A percentile compares a stretch with the other conserved stretches of the same genome.
phyloP scores from a whole-genome alignment of 2,113 vertebrate genomes.

The Gobius niger region DNA sequence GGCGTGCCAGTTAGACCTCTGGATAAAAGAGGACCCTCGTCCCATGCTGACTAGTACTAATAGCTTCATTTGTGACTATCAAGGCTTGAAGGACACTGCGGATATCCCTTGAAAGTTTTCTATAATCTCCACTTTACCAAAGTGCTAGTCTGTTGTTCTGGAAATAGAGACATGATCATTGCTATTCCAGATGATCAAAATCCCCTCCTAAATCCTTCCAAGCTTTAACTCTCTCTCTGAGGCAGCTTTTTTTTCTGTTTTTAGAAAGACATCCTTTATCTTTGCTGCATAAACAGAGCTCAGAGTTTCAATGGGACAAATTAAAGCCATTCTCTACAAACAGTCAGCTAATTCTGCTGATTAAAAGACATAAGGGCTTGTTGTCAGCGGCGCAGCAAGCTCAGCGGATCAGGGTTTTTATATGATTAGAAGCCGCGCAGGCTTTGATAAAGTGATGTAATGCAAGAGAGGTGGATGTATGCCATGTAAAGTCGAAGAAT shows the following conservation, averaged over 20 bases:
- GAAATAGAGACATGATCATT: conserved; percentile 50
- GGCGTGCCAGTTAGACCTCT: conserved; percentile 18
- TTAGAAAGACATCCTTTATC: conserved; percentile 43
- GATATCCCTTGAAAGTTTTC: conserved; percentile 28
- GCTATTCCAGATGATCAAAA: conserved; percentile 56
- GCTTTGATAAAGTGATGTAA: conserved; percentile 46
- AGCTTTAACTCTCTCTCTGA: conserved; percentile 44
- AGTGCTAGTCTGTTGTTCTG: conserved; percentile 38
- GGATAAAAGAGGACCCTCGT: conserved; percentile 21
- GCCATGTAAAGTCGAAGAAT: not conserved
- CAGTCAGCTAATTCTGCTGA: conserved; percentile 57
- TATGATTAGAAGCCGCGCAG: conserved; percentile 53
- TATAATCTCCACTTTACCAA: conserved; percentile 40
- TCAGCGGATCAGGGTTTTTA: conserved; percentile 38
- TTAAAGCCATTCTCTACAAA: conserved; percentile 58
- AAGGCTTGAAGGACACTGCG: conserved; percentile 34
- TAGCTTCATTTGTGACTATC: conserved; percentile 14
- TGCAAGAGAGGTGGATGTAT: conserved; percentile 30
- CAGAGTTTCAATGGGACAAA: conserved; percentile 59
- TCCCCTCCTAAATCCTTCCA: conserved; percentile 55
- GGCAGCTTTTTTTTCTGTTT: conserved; percentile 36
- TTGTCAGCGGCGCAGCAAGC: conserved; percentile 27
- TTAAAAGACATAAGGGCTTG: conserved; percentile 52
- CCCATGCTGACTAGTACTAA: not conserved
- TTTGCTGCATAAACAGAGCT: conserved; percentile 55